A percentile compares a stretch with the other conserved stretches of the same genome.
These are phyloP conservation scores for Protonemura montana DNA, from an alignment of 2,888 invertebrate genomes.

Conservation along the genomic window DNA sequence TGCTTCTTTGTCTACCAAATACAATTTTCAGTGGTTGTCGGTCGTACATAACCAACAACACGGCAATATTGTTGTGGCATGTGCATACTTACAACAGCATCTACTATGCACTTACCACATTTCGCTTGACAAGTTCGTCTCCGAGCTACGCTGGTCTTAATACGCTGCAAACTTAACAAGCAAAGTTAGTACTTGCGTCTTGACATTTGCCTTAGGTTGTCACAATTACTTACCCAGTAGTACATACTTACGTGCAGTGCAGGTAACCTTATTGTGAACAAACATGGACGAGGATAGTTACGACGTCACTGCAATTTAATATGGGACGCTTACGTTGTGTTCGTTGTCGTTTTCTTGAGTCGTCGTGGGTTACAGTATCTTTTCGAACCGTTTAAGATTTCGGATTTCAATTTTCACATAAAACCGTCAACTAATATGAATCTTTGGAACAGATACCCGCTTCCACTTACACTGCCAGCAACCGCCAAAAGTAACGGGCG, in stretches of 20 bases:
- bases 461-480: too few species aligned
- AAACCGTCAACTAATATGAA: too few species aligned
- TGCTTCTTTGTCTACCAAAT: background rate
- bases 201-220: background rate
- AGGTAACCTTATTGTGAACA: background rate
- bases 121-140: background rate
- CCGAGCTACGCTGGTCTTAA: background rate
- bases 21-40: background rate
- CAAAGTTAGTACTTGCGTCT: background rate
- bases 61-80: background rate
- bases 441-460: too few species aligned
- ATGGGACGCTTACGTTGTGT: too few species aligned
- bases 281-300: background rate
- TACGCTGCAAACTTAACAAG: background rate
- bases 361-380: too few species aligned
- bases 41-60: background rate
- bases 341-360: too few species aligned
- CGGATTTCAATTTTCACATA: too few species aligned
- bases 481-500: too few species aligned
- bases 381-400: too few species aligned
- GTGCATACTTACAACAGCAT: background rate
- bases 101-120: background rate
- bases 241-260: background rate
- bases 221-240: background rate
- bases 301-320: too few species aligned